A percentile compares a stretch with the other conserved stretches of the same genome.
These are phyloP conservation scores for Lagenorhynchus albirostris DNA, from an alignment of 2,113 vertebrate species.

Conservation along the genomic window DNA sequence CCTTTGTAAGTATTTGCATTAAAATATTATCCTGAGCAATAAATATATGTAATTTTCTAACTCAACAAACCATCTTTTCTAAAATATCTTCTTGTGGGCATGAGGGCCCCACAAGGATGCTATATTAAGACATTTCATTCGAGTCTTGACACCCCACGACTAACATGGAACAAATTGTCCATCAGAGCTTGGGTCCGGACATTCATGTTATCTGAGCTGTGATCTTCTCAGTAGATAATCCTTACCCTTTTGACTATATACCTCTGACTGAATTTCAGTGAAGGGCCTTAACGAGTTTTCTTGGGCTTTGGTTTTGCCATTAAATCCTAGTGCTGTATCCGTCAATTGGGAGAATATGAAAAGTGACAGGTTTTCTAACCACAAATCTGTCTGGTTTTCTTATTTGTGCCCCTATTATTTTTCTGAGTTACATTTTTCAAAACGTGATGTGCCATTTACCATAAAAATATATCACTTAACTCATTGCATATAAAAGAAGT, in stretches of 20 bases:
- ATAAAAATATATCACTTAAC: background rate
- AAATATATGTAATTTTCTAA: constrained; percentile 10
- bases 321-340: background rate
- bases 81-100: background rate
- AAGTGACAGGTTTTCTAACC: background rate
- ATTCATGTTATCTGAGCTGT: background rate
- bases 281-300: constrained; percentile 16
- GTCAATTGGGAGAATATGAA: constrained; percentile 1
- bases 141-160: background rate
- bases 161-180: constrained; percentile 33
- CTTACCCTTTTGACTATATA: background rate
- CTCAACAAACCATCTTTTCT: background rate
- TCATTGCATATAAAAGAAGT: background rate
- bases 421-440: constrained; percentile 23
- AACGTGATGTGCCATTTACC: background rate
- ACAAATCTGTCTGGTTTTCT: constrained; percentile 4
- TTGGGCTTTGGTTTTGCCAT: background rate
- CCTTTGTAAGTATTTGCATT: constrained; percentile 38
- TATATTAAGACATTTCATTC: constrained; percentile 3
- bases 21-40: background rate
- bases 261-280: background rate
- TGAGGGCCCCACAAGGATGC: background rate
- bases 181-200: background rate
- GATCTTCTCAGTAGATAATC: constrained; percentile 3
- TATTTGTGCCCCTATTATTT: constrained; percentile 11